Evolutionary conservation across 1,140 invertebrate genomes (phyloP), one percentile per base, ranked within the genome.

Genomic region (Mercenaria mercenaria): DNA sequence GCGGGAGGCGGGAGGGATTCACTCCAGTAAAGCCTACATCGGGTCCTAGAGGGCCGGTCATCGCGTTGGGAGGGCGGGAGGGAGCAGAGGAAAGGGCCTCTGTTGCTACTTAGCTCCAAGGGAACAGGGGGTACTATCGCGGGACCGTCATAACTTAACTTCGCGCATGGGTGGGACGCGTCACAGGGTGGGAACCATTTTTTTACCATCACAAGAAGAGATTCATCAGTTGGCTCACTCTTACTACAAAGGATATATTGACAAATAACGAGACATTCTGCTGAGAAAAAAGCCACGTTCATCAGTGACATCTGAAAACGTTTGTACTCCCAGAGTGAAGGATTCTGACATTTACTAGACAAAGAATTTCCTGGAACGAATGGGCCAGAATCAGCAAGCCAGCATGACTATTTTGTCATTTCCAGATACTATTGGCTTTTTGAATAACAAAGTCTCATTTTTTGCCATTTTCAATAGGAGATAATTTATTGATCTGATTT

Each of bases 51-150:
- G 79, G 91, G 92, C 88, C 89, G 87, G 91, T 89, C 80, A 88
- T 92, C 91, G 91, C 91, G 91, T 84, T 90, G 85, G 92, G 92
- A 91, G 82, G 81, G 91, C 74, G 92, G 92, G 92, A 92, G 93
- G 92, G 92, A 92, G 92, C 87, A 89, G 87, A 87, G 85, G 90
- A 91, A 81, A 80, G 90, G 92, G 90, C 89, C 91, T 89, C 91
- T 93, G 92, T 90, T 80, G 90, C 91, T 90, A 85, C 79, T 79
- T 88, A 86, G 80, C 81, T 64, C 59, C 77, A 82, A 77, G 79
- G 77, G 47, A 59, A 72, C 50, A 82, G 64, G 59, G 52, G 83
- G 72, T 89, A 52, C 80, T 50, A 83, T 83, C 84, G 84, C 91
- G 89, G 88, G 64, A 82, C 85, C 80, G 90, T 76, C 84, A 67